Evolutionary conservation across 2,888 invertebrate genomes (phyloP).

Genomic region (Steinernema hermaphroditum): DNA sequence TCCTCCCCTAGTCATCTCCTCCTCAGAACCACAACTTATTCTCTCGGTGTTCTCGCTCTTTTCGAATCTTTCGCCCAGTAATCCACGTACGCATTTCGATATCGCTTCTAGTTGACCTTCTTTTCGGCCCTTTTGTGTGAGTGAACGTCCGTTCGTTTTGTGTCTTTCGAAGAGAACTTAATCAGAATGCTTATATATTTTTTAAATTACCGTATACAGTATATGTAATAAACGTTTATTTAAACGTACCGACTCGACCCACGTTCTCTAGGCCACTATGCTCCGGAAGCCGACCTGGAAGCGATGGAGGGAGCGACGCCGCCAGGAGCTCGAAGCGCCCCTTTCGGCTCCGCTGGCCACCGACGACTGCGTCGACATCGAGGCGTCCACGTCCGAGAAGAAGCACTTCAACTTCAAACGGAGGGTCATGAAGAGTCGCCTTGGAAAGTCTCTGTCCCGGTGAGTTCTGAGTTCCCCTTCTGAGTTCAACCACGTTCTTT

Average conservation of each 20-base stretch:
- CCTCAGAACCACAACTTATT: slow-evolving; percentile 7
- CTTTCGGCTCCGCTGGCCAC: slow-evolving; percentile 23
- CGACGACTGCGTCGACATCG: slow-evolving; percentile 25
- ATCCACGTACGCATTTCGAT: slow-evolving; percentile 1
- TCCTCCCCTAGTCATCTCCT: neutral
- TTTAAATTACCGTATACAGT: slow-evolving; percentile 27
- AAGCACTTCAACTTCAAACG: slow-evolving; percentile 34
- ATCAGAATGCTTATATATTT: slow-evolving; percentile 32
- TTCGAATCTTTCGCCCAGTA: neutral
- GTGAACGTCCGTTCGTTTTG: slow-evolving; percentile 23
- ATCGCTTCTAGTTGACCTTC: slow-evolving; percentile 10
- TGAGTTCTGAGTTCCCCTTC: no score
- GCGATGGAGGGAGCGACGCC: slow-evolving; percentile 34
- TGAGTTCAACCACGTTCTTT: no score
- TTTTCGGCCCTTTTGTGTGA: slow-evolving; percentile 33
- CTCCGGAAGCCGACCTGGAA: slow-evolving; percentile 43
- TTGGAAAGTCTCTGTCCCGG: slow-evolving; percentile 35
- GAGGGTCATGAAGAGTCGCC: slow-evolving; percentile 32
- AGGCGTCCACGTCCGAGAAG: slow-evolving; percentile 21
- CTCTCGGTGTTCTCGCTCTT: slow-evolving; percentile 25
- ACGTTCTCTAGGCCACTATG: slow-evolving; percentile 45
- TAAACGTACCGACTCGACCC: neutral
- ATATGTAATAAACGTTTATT: slow-evolving; percentile 23
- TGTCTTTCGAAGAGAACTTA: slow-evolving; percentile 27
- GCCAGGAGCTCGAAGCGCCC: slow-evolving; percentile 34